Evolutionary conservation across 2,888 invertebrate species (phyloP), one percentile per base, ranked within the genome.

Genomic region (Lithophane socia): DNA sequence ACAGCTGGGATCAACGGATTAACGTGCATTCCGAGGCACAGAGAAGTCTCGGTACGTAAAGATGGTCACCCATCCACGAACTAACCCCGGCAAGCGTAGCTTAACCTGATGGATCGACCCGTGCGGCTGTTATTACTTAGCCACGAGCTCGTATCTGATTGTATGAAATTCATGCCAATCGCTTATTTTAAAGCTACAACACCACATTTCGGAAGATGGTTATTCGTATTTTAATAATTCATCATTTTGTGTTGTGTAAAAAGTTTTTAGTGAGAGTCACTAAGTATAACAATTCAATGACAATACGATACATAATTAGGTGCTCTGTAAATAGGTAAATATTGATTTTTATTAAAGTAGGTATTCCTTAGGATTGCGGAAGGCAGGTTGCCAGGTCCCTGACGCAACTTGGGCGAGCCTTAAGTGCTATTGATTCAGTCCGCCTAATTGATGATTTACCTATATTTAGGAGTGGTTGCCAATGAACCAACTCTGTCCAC

Each of bases 291-390:
- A 29, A 7, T 21, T 66, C 2, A 66, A 29, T 66, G 18, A 4
- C 5, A n/a, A 44, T 16, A 42, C 5, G 1, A 44, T 64, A n/a
- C 16, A 9, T 24, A 24, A 0, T 37, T 5, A 37, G 18, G 42
- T 42, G 42, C 10, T 24, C 18, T 24, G 18, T 44, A 44, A 29
- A 1, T 37, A 42, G 9, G 13, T 42, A 42, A 9, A 16, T 24
- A 29, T 37, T 21, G 29, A 13, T 60, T 29, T 52, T 13, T 0
- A 52, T n/a, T 18, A n/a, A 44, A 37, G 2, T 16, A 47, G 3
- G 18, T 79, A 64, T 60, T 75, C 58, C 37, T 65, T 16, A 16
- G 24, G 29, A 56, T 67, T 82, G 70, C 82, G 61, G 70, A 76
- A 76, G 37, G 16, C n/a, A 8, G 21, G 18, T 18, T 21, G 37